phyloP scores from a whole-genome alignment of 1,140 invertebrate genomes.

The Ostrea edulis region DNA sequence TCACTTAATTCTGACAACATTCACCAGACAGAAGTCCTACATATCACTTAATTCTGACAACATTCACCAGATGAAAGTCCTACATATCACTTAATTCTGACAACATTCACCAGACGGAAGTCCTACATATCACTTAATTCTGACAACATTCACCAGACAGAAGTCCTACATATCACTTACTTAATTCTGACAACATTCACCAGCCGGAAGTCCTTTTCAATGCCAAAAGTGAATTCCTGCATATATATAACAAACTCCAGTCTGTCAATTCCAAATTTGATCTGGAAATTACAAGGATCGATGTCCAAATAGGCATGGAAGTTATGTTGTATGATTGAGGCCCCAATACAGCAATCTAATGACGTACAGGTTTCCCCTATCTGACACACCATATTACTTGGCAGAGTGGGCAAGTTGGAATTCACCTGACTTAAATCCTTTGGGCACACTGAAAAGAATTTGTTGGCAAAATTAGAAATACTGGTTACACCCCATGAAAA shows the following conservation, averaged over 20 bases:
- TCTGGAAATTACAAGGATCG: conserved; percentile 48
- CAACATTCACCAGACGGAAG: conserved; percentile 33
- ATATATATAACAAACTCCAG: conserved; percentile 30
- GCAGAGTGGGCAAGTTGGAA: conserved; percentile 45
- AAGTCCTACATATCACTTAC: conserved; percentile 34
- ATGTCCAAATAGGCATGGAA: conserved; percentile 47
- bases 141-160: conserved; percentile 25
- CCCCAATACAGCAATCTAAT: conserved; percentile 50
- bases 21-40: conserved; percentile 29
- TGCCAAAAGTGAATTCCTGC: conserved; percentile 35
- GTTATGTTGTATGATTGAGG: conserved; percentile 32
- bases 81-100: no score
- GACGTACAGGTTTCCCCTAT: conserved; percentile 48
- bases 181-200: conserved; percentile 39
- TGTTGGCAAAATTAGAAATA: no score
- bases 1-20: conserved; percentile 38
- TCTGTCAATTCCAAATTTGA: conserved; percentile 55
- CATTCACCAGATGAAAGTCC: conserved; percentile 28
- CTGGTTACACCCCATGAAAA: no score
- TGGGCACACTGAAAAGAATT: neutral
- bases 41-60: no score
- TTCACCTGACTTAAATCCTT: conserved; percentile 27
- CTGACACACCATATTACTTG: conserved; percentile 47
- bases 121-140: no score
- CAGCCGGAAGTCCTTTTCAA: conserved; percentile 20